Evolutionary conservation across 1,140 invertebrate species (phyloP).

Genomic region (Battus philenor): DNA sequence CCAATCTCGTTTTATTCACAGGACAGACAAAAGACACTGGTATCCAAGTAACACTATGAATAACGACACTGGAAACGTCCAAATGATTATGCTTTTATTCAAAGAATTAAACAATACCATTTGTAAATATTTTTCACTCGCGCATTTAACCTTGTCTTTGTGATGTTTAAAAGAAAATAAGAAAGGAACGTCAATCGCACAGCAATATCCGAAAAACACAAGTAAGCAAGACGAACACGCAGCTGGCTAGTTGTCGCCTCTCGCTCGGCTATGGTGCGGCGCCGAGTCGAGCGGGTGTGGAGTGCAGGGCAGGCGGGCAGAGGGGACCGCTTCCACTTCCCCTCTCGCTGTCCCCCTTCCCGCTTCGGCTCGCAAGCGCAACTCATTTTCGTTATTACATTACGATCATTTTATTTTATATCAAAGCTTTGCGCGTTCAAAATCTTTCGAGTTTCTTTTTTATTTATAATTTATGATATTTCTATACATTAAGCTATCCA

Average conservation of each 20-base stretch:
- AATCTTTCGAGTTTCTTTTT: conserved; percentile 11
- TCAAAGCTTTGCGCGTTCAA: conserved; percentile 27
- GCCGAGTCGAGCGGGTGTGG: conserved; percentile 36
- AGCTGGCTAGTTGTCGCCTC: conserved; percentile 61
- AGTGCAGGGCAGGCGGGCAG: conserved; percentile 46
- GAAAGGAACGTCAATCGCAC: conserved; percentile 63
- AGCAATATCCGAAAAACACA: conserved; percentile 70
- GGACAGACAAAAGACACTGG: conserved; percentile 68
- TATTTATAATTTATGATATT: too few relatives aligned
- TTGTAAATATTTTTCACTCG: conserved; percentile 46
- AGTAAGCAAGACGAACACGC: conserved; percentile 55
- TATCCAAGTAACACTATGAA: conserved; percentile 53
- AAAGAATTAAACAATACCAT: conserved; percentile 31
- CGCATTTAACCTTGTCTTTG: conserved; percentile 41
- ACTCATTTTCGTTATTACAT: conserved; percentile 65
- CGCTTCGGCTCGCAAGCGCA: conserved; percentile 57
- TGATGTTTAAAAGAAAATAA: conserved; percentile 40
- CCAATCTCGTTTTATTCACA: conserved; percentile 65
- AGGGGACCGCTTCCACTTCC: conserved; percentile 45
- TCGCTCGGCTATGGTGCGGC: conserved; percentile 57
- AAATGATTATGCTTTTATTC: conserved; percentile 22
- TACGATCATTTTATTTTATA: conserved; percentile 63
- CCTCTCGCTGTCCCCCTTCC: conserved; percentile 55
- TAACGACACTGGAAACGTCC: conserved; percentile 40
- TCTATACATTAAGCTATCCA: too few relatives aligned